Conservation (phyloP, 2,113 vertebrate genomes). For the Meriones unguiculatus region DNA sequence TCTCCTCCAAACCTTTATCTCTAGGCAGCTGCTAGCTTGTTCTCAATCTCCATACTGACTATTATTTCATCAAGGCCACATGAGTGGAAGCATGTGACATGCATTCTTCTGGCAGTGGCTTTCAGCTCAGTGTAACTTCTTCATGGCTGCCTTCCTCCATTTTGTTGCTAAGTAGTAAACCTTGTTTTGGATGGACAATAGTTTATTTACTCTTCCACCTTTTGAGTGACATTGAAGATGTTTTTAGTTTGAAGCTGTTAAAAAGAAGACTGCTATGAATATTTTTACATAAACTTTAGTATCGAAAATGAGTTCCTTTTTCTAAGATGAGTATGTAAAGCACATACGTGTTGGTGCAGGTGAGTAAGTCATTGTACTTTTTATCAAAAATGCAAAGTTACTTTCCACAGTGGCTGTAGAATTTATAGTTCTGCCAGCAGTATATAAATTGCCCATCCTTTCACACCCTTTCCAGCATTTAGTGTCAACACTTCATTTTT, state of each 20-base stretch:
- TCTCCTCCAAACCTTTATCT: background rate
- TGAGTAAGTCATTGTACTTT: slow-evolving; percentile 6
- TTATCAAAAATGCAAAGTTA: background rate
- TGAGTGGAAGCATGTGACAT: background rate
- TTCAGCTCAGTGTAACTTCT: background rate
- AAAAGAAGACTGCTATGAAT: background rate
- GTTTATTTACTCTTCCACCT: background rate
- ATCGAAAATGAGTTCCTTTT: background rate
- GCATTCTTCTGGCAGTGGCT: background rate
- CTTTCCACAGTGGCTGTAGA: background rate
- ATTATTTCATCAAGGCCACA: background rate
- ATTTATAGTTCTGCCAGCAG: background rate
- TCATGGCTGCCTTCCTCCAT: background rate
- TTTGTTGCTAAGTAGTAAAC: background rate
- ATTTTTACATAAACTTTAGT: background rate
- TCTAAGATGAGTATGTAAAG: background rate
- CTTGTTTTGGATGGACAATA: background rate
- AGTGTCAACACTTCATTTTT: background rate
- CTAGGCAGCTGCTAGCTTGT: background rate
- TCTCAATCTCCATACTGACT: background rate
- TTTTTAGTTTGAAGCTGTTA: background rate
- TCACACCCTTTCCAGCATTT: background rate
- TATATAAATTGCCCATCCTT: background rate
- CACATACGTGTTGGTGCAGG: background rate
- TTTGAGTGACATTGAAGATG: background rate